Evolutionary conservation across 2,888 invertebrate species (phyloP), one percentile per base, ranked within the genome.

Genomic region (Ommatoiulus sabulosus): DNA sequence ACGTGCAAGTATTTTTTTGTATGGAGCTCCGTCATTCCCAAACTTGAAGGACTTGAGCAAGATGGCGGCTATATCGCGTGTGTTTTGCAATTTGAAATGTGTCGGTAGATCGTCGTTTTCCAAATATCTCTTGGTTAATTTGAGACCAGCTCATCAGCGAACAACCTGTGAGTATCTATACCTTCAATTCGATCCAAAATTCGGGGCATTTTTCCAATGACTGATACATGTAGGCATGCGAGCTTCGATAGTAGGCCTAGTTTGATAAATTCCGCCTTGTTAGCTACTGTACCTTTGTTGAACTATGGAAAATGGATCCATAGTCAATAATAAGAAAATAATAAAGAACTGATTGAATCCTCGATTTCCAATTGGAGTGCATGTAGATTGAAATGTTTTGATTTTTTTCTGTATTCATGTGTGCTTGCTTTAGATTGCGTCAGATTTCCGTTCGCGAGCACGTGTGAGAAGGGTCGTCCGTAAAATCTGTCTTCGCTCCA

Each of bases 1-100:
- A 52, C 52, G 52, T 52, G 52, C 35, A 0, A 7, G 7, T 46
- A 52, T 15, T 52, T 52, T 52, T 15, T 52, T 52, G 15, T 6
- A 4, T 12, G 3, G 52, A 17, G 15, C 52, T 4, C 15, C 52
- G 52, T 17, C 15, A 15, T 15, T 12, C 4, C 10, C 0, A 2
- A 35, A 35, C 35, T 35, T 35, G 20, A 63, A 63, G 20, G 0
- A 20, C 63, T n/a, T 63, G 63, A 20, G n/a, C 63, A 63, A 63
- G 63, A 63, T 63, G 63, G 63, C 63, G 63, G n/a, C 63, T n/a
- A 20, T 15, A n/a, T 4, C 63, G 63, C 63, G 63, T 63, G 63
- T 63, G 63, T 5, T 63, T 20, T 20, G n/a, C 63, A 10, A 63
- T 5, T 20, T 63, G n/a, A 63, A 15, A 20, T 15, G 63, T 15